A percentile compares a stretch with the other conserved stretches of the same genome.
Evolutionary conservation across 1,140 invertebrate species (phyloP).

Genomic region (Batillaria attramentaria): DNA sequence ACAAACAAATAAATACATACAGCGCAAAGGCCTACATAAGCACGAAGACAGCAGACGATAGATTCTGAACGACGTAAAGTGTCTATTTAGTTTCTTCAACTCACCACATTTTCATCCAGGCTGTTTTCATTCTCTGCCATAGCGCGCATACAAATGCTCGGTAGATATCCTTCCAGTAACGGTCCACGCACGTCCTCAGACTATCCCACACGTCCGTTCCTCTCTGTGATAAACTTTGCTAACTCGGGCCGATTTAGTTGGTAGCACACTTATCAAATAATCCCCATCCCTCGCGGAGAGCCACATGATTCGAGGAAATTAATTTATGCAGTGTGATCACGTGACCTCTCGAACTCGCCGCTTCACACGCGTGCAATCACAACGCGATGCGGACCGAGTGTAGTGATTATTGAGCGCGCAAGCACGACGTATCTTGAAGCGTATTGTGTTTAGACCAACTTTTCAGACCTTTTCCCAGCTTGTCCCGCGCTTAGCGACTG

Average conservation of each 20-base stretch:
- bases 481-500: background rate
- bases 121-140: background rate
- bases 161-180: too few species aligned
- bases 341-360: slow-evolving; percentile 39
- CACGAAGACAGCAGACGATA: too few species aligned
- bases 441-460: slow-evolving; percentile 17
- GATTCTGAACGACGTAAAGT: too few species aligned
- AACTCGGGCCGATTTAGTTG: slow-evolving; percentile 34
- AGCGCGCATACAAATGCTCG: too few species aligned
- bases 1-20: too few species aligned
- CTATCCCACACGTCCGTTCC: slow-evolving; percentile 12
- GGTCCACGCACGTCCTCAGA: too few species aligned
- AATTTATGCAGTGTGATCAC: slow-evolving; percentile 61
- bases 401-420: slow-evolving; percentile 30
- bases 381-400: slow-evolving; percentile 27
- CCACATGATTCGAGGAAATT: slow-evolving; percentile 58
- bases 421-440: slow-evolving; percentile 26
- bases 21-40: too few species aligned
- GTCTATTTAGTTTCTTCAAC: too few species aligned
- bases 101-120: background rate
- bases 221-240: slow-evolving; percentile 29
- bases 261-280: slow-evolving; percentile 60
- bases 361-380: slow-evolving; percentile 29
- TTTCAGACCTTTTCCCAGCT: slow-evolving; percentile 14
- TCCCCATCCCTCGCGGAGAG: slow-evolving; percentile 46